phyloP scores from a whole-genome alignment of 2,113 vertebrate species.

The Pterophyllum scalare region DNA sequence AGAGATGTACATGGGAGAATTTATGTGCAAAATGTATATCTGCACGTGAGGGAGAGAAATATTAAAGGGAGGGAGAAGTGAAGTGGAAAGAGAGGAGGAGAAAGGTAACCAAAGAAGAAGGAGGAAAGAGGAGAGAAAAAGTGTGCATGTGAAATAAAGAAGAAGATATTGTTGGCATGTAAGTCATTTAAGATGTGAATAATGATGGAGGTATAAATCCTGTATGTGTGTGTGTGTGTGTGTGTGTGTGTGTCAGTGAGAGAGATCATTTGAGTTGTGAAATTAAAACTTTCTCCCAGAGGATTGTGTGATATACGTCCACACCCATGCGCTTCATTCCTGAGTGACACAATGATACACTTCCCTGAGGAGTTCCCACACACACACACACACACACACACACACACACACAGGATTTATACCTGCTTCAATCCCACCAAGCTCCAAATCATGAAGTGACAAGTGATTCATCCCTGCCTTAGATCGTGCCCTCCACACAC shows the following conservation, averaged over 20 bases:
- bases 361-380: slow-evolving; percentile 14
- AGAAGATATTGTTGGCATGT: neutral
- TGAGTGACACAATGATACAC: slow-evolving; percentile 30
- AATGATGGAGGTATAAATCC: neutral
- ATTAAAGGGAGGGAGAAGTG: neutral
- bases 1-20: neutral
- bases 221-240: slow-evolving; percentile 8
- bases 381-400: neutral
- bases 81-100: neutral
- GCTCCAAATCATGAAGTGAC: neutral
- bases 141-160: neutral
- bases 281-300: slow-evolving; percentile 22
- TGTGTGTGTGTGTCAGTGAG: neutral
- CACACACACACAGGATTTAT: slow-evolving; percentile 8
- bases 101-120: neutral
- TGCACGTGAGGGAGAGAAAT: neutral
- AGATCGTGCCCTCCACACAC: neutral
- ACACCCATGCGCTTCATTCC: slow-evolving; percentile 37
- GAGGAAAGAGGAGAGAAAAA: neutral
- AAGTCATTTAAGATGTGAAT: neutral
- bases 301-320: slow-evolving; percentile 49
- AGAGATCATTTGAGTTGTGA: slow-evolving; percentile 23
- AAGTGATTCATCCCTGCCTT: neutral
- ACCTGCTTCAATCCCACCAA: neutral
- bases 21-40: neutral